Base-by-base conservation (phyloP, 2,888 invertebrate genomes). In the Drosophila peninsularis region DNA sequence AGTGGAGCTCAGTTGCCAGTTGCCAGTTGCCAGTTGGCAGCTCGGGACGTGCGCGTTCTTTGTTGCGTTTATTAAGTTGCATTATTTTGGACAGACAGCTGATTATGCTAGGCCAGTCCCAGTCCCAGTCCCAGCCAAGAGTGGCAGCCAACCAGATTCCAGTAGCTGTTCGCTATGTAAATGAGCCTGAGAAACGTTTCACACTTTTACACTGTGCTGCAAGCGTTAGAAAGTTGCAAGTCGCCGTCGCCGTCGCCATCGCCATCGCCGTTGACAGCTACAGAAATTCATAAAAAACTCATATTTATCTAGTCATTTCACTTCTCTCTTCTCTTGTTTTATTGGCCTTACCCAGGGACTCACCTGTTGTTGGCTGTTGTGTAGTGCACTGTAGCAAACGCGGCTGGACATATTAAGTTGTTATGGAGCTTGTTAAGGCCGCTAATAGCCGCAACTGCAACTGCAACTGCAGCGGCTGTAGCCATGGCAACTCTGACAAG, bases 141-240 rank as follows among this genome's bases (percentile, higher is more conserved):
- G 42, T 42, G 39, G 5, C 13, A 42, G 32, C 41, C 45, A 34
- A 32, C 19, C 32, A 34, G 54, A 80, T 85, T 88, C 86, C 84
- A 75, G 84, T 83, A 86, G 84, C 84, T 32, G 39, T 36, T 69
- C 65, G 62, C 69, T 75, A 86, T 86, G 88, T 83, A 84, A 86
- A 84, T 88, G 83, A 86, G 89, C 87, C 84, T 88, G 84, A 88
- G 84, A 84, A 86, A 78, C 71, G 65, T 53, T 60, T 69, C 68
- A 73, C 49, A 68, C 60, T 55, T 64, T 45, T 78, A 86, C 82
- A 86, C 86, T 82, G 50, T 32, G 17, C 58, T 55, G 52, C 78
- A 67, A 36, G 32, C 39, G 30, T 17, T 34, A n/a, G 63, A 56
- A 45, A 66, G 44, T 66, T 42, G 63, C 65, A 54, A 14, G 5